Conservation (phyloP, 2,888 invertebrate species). For the Rhodophaea formosa region DNA sequence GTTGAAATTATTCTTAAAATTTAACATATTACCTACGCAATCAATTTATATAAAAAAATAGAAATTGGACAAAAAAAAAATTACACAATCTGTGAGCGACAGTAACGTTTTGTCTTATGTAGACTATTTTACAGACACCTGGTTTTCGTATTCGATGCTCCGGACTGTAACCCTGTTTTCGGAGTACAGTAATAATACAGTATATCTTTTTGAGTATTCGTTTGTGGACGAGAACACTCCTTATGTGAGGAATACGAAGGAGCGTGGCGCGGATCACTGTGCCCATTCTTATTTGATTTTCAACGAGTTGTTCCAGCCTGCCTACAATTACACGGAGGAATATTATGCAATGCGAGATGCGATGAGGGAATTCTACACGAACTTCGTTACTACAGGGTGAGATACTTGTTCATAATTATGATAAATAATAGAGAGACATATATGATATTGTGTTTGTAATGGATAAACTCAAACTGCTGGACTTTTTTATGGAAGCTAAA, state of each 20-base stretch:
- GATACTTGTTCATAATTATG: neutral
- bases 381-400: conserved; percentile 47
- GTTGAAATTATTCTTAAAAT: too few relatives aligned
- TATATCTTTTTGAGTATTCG: conserved; percentile 43
- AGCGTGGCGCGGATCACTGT: conserved; percentile 40
- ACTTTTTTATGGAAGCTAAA: too few relatives aligned
- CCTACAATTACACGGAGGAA: conserved; percentile 22
- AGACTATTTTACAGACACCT: conserved; percentile 49
- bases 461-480: too few relatives aligned
- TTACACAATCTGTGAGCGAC: conserved; percentile 23
- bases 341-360: conserved; percentile 30
- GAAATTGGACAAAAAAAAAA: too few relatives aligned
- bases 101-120: conserved; percentile 26
- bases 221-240: conserved; percentile 31
- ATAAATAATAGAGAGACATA: neutral
- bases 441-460: too few relatives aligned
- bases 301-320: too few relatives aligned
- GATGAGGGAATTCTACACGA: conserved; percentile 45
- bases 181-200: conserved; percentile 35
- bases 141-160: conserved; percentile 32
- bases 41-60: too few relatives aligned
- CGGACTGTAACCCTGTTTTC: conserved; percentile 33
- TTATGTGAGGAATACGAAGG: conserved; percentile 15
- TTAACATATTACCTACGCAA: too few relatives aligned
- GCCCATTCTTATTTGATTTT: too few relatives aligned